Conservation (phyloP, 2,113 vertebrate species). For the Colistium nudipinnis region DNA sequence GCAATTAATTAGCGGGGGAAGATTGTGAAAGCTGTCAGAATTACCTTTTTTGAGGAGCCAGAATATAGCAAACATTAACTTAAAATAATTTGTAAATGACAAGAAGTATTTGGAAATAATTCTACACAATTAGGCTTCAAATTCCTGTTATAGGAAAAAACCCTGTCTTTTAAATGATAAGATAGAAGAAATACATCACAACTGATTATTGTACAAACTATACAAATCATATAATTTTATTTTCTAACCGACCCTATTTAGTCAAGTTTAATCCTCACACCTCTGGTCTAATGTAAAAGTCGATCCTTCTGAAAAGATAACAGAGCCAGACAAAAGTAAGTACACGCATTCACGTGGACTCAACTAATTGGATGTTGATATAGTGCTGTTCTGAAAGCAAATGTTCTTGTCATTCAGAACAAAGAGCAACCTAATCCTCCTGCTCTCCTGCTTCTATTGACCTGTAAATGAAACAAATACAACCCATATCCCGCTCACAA, state of each 20-base stretch:
- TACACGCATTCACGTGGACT: constrained; percentile 9
- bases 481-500: constrained; percentile 42
- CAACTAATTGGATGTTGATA: constrained; percentile 3
- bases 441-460: constrained; percentile 39
- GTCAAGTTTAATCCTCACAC: not conserved
- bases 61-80: constrained; percentile 5
- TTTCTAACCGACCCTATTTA: not conserved
- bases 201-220: not conserved
- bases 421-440: constrained; percentile 24
- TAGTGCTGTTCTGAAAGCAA: constrained; percentile 6
- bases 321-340: constrained; percentile 19
- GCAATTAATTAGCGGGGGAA: constrained; percentile 9
- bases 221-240: not conserved
- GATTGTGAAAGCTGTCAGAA: not conserved
- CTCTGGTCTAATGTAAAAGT: constrained; percentile 12
- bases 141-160: not conserved
- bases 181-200: too few relatives aligned
- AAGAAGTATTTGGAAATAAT: not conserved
- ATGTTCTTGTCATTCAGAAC: constrained; percentile 28
- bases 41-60: constrained; percentile 16
- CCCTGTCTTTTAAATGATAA: too few relatives aligned
- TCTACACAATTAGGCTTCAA: not conserved
- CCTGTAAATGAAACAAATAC: constrained; percentile 36
- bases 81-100: constrained; percentile 1
- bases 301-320: constrained; percentile 6